phyloP scores from a whole-genome alignment of 1,140 invertebrate species.

The Magallana gigas region DNA sequence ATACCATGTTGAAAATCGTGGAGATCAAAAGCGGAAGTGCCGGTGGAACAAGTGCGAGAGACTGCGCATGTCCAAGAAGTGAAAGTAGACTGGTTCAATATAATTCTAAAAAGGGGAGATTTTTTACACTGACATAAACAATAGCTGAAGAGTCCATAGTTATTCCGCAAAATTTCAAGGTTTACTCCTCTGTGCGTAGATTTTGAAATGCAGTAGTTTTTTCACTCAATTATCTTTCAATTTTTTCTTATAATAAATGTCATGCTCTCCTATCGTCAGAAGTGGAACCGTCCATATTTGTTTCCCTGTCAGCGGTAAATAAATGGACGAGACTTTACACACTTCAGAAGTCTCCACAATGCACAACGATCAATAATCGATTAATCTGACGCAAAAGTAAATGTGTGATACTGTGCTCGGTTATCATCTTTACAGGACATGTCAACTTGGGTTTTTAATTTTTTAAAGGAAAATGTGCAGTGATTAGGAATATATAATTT shows the following conservation, averaged over 20 bases:
- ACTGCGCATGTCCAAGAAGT: conserved; percentile 60
- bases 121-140: too few species aligned
- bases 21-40: conserved; percentile 47
- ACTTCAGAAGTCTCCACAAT: conserved; percentile 5
- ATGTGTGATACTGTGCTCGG: not conserved
- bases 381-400: not conserved
- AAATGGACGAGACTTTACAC: conserved; percentile 40
- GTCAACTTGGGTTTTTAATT: not conserved
- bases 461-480: not conserved
- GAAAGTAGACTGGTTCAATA: conserved; percentile 53
- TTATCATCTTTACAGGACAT: not conserved
- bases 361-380: conserved; percentile 18
- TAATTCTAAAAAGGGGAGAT: not conserved
- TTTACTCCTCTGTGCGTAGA: too few species aligned
- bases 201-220: too few species aligned
- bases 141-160: too few species aligned
- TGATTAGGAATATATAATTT: not conserved
- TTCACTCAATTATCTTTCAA: too few species aligned
- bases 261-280: not conserved
- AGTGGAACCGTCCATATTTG: conserved; percentile 53
- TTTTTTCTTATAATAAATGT: not conserved
- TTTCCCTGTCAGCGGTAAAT: conserved; percentile 57
- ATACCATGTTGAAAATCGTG: not conserved
- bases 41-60: conserved; percentile 50
- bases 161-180: not conserved